Evolutionary conservation across 1,140 invertebrate genomes (phyloP), one percentile per base, ranked within the genome.

Genomic region (Trichonephila inaurata): DNA sequence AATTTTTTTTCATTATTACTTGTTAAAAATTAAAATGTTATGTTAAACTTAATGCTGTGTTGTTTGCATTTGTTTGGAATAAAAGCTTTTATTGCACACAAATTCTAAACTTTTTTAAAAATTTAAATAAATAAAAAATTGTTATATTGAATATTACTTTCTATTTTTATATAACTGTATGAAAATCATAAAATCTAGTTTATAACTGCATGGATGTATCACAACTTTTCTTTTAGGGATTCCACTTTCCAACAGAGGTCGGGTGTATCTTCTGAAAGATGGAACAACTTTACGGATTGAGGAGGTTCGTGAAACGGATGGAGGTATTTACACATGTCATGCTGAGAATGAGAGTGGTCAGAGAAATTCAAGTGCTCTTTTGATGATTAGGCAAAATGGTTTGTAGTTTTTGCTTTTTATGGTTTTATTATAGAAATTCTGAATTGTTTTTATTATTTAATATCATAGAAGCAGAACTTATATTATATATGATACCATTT

Each of bases 361-460:
- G 66, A 81, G 89, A 44, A 89, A 86, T 83, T 89, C 88, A 19
- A 93, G 58, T 89, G 91, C 94, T 69, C 61, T 92, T 33, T 89
- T 92, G 58, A 93, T 97, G 94, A 95, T 98, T 51, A 96, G 96
- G 33, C 97, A 98, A 3, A 96, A 96, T 95, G 96, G 96, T 95
- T 94, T 96, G 95, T 51, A 19, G 64, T 10, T 33, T 16, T 69
- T 69, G 16, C 16, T 62, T 19, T 62, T 10, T 14, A 4, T 33
- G 16, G 16, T 62, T 69, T 69, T 28, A 8, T 69, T 51, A 10
- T 51, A 51, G 33, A 40, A 40, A 40, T 40, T 40, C 33, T 40
- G 2, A 4, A 40, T 40, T 40, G 33, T 40, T 4, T 40, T 40
- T 40, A 4, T 40, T 40, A 40, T 40, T 40, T 40, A 40, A 40